Base-by-base conservation (phyloP, 1,140 invertebrate species). In the Gonatopus flavifemur region DNA sequence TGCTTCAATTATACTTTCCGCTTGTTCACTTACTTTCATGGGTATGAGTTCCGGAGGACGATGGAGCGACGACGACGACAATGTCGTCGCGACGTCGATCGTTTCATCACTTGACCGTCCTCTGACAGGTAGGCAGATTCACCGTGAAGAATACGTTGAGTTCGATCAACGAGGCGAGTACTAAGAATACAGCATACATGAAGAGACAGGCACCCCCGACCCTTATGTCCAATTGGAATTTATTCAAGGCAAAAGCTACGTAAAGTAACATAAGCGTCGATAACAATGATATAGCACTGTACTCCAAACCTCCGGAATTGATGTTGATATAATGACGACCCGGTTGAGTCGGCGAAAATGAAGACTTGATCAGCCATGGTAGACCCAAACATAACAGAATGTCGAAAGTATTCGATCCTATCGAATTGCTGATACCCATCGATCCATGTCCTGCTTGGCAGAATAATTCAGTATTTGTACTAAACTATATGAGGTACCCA, bases 351-450 rank as follows among this genome's bases (percentile, higher is more conserved):
- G 88, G 88, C 47, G 89, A 85, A 59, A 90, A 88, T 3, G 86
- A 80, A 0, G 88, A 84, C 69, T 92, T 93, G 10, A 93, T 85
- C 24, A 93, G 77, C 91, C 91, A 93, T 2, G 90, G 91, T 10
- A 93, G 75, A n/a, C 90, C 90, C 43, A 93, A 74, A 59, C 91
- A 93, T 3, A 93, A 73, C 9, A 93, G 76, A 61, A 93, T 92
- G 66, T 93, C 91, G 67, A 93, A 93, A 3, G 90, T 93, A 63
- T 93, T 94, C 1, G 90, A 92, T n/a, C 90, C 90, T 63, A 94
- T 90, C 1, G 90, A 90, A 69, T 92, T 94, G 69, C 88, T 89
- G 50, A 94, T 88, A 3, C 90, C 90, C 90, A 93, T 93, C n/a
- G 88, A 88, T 30, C 89, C 89, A 62, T 91, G 88, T 58, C 90